Base-by-base conservation (phyloP, 2,113 vertebrate genomes). In the Leptosomus discolor region DNA sequence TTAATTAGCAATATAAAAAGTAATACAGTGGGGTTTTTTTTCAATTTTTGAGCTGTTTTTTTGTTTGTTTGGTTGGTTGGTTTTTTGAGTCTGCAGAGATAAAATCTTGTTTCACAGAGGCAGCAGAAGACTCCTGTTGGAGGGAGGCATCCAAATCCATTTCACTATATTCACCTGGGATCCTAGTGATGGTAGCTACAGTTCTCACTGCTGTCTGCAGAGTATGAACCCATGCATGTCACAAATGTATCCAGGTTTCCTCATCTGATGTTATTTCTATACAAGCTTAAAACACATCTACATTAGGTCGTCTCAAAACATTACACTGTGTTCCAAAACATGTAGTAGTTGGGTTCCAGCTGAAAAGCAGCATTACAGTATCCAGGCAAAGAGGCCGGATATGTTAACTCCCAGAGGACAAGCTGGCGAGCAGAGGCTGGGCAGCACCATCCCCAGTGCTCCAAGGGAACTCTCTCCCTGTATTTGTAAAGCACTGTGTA, bases 161-260 rank as follows among this genome's bases (percentile, higher is more conserved):
- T 45, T 79, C 37, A 23, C 46, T 36, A 3, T 4, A 8, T n/a
- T 89, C 7, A 2, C 57, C 46, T 46, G 26, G 56, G 34, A 75
- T 37, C 12, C 51, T 24, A n/a, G 1, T 3, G 36, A 24, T 2
- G 2, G 41, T 4, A 82, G 51, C 41, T 37, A 46, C 41, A 58
- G 12, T 6, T 36, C 5, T 1, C 43, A 11, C 19, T 20, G 48
- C 27, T 78, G 37, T 27, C 57, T 64, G 30, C 48, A 70, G 68
- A 29, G 27, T 6, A 18, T 2, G 36, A 67, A 53, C 58, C 20
- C 2, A 1, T 1, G 2, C 32, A 11, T 0, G 0, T 9, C 51
- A 57, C 64, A 71, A 43, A 82, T 0, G 2, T 5, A 53, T 4
- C 60, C 63, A 65, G 18, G 26, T 53, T 46, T 74, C 84, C 21